phyloP scores from a whole-genome alignment of 2,888 invertebrate species.

The Cordilura impudica region DNA sequence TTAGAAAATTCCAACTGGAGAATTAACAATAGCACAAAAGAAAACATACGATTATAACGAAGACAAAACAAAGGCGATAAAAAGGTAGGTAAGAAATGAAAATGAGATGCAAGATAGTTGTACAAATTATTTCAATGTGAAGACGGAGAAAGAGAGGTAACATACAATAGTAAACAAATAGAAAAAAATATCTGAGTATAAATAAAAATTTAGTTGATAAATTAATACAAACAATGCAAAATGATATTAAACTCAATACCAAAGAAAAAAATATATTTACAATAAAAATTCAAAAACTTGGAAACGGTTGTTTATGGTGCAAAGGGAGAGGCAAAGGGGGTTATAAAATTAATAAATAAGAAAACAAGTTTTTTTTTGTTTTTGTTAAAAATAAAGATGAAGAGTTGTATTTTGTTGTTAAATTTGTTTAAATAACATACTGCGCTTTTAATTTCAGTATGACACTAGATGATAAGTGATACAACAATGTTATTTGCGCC shows the following conservation, averaged over 20 bases:
- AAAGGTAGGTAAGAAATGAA: slow-evolving; percentile 6
- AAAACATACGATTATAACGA: slow-evolving; percentile 39
- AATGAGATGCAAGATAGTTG: slow-evolving; percentile 25
- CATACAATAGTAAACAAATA: slow-evolving; percentile 20
- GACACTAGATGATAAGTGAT: not conserved
- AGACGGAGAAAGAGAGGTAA: not conserved
- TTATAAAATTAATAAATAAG: slow-evolving; percentile 9
- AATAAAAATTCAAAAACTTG: slow-evolving; percentile 26
- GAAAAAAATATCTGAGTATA: slow-evolving; percentile 67
- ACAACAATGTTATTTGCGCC: slow-evolving; percentile 11
- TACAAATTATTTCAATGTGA: not conserved
- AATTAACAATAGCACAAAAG: slow-evolving; percentile 17
- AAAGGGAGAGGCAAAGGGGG: not conserved
- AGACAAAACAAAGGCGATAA: slow-evolving; percentile 47
- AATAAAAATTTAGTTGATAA: slow-evolving; percentile 75
- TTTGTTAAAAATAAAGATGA: not conserved
- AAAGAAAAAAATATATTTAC: slow-evolving; percentile 56
- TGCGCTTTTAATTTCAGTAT: not conserved
- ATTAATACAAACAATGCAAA: slow-evolving; percentile 63
- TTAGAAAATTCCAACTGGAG: slow-evolving; percentile 63
- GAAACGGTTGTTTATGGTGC: slow-evolving; percentile 16
- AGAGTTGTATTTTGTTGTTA: not conserved
- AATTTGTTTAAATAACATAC: not conserved
- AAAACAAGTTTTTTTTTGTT: slow-evolving; percentile 6
- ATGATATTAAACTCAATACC: slow-evolving; percentile 37